Evolutionary conservation across 2,797 vertebrate species (phyloP).

Genomic region (Megalops cyprinoides): DNA sequence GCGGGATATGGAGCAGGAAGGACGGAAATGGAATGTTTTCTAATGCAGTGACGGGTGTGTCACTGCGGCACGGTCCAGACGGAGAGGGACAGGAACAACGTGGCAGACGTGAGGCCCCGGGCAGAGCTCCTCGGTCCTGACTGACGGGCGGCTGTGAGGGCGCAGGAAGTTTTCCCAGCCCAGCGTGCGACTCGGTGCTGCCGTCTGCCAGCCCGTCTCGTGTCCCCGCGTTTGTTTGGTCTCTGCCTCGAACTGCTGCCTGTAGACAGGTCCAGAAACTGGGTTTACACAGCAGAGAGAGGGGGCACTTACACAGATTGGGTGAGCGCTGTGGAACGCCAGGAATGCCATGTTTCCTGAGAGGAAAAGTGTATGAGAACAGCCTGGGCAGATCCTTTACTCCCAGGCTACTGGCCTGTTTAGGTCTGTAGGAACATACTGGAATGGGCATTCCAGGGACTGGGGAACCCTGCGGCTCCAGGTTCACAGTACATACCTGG

Average conservation of each 20-base stretch:
- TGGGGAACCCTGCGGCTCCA: too few species aligned
- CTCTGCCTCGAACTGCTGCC: too few species aligned
- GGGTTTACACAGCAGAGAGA: too few species aligned
- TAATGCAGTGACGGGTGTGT: not conserved
- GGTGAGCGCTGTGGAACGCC: not conserved
- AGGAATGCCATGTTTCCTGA: not conserved
- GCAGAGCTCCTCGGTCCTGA: not conserved
- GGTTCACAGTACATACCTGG: too few species aligned
- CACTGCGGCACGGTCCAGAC: not conserved
- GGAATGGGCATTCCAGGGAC: too few species aligned
- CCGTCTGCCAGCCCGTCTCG: not conserved
- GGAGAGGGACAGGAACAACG: too few species aligned
- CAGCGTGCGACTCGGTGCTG: not conserved
- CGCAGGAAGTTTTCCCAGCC: not conserved
- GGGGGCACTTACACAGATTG: not conserved
- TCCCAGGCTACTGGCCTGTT: not conserved
- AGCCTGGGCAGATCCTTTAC: not conserved
- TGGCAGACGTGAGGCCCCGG: too few species aligned
- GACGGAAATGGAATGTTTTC: not conserved
- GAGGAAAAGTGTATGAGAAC: not conserved
- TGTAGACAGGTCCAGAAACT: too few species aligned
- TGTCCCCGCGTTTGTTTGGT: too few species aligned
- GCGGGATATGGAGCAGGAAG: not conserved
- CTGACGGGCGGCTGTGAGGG: not conserved
- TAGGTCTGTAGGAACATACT: not conserved